Evolutionary conservation across 1,140 invertebrate genomes (phyloP), one percentile per base, ranked within the genome.

Genomic region (Drosophila virilis): DNA sequence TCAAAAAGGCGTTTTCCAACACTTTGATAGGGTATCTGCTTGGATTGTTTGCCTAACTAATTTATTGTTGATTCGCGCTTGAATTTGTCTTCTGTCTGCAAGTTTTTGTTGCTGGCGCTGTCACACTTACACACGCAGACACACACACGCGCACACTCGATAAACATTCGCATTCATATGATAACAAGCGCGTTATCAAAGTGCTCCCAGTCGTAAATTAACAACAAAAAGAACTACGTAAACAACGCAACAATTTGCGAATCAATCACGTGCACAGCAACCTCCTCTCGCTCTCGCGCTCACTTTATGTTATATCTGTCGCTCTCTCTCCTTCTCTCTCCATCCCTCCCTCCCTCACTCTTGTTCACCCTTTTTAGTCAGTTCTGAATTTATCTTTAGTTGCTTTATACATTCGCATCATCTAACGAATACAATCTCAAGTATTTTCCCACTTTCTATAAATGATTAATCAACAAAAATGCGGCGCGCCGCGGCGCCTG

Each of bases 131-230:
- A 28, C 22, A 28, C 22, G 28, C 32, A 33, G 9, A 10, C 42
- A 9, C 50, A 38, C 12, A 17, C 17, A 33, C 48, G 8, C 51
- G 48, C 45, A 67, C 58, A 67, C 51, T 78, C 45, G 67, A 78
- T 75, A 75, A 78, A 78, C 50, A 75, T 78, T 78, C 68, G 68
- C 73, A 40, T 37, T 58, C 59, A 60, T 71, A 60, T 71, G 76
- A 67, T 80, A 81, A 89, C 74, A 75, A 66, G 54, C 59, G 57
- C 70, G 76, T 80, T 88, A 88, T 88, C 83, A 88, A 68, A 38
- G 38, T 37, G 52, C 57, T 58, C 28, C 65, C 65, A 69, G 65
- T 69, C 46, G 51, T 70, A 67, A 70, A 74, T 70, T 70, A 66
- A 51, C 57, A 66, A 50, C 54, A 60, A 66, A 58, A 60, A 68